A percentile compares a stretch with the other conserved stretches of the same genome.
These are phyloP conservation scores for Malacoctenus gilli DNA, from an alignment of 2,797 vertebrate genomes.

Conservation along the genomic window DNA sequence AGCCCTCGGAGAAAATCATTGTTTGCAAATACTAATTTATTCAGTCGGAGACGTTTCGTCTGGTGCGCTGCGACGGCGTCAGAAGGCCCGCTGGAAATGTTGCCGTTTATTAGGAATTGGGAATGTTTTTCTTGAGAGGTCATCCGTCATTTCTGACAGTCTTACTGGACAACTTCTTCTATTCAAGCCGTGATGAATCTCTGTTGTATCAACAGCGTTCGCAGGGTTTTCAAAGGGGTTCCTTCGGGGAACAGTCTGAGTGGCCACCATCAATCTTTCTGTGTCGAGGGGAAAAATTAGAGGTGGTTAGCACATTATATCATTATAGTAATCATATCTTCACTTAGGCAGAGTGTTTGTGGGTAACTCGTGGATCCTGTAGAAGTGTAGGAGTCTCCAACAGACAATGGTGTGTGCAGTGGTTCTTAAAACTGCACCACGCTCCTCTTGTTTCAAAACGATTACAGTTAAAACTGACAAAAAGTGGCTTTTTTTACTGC, in stretches of 20 bases:
- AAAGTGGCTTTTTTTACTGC: too few relatives aligned
- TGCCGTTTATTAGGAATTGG: constrained; percentile 61
- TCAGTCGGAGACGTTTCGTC: constrained; percentile 49
- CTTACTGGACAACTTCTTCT: constrained; percentile 56
- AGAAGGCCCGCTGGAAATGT: constrained; percentile 61
- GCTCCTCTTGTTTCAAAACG: too few relatives aligned
- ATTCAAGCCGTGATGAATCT: constrained; percentile 68
- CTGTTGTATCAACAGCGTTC: constrained; percentile 69
- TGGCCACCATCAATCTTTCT: constrained; percentile 65
- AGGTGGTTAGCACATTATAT: constrained; percentile 72
- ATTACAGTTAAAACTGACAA: too few relatives aligned
- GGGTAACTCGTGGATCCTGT: constrained; percentile 53
- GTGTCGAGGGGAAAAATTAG: constrained; percentile 49
- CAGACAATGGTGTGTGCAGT: constrained; percentile 11
- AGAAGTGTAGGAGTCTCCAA: constrained; percentile 40
- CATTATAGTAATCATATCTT: constrained; percentile 69
- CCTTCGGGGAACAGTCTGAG: constrained; percentile 53
- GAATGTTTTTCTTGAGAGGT: constrained; percentile 53
- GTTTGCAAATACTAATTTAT: constrained; percentile 62
- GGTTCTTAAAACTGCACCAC: constrained; percentile 13
- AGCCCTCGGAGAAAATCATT: constrained; percentile 54
- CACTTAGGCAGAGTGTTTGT: constrained; percentile 56
- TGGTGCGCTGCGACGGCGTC: constrained; percentile 39
- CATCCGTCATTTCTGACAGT: constrained; percentile 66
- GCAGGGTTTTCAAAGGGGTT: constrained; percentile 53